Base-by-base conservation (phyloP, 2,113 vertebrate genomes). In the Pyrgilauda ruficollis region DNA sequence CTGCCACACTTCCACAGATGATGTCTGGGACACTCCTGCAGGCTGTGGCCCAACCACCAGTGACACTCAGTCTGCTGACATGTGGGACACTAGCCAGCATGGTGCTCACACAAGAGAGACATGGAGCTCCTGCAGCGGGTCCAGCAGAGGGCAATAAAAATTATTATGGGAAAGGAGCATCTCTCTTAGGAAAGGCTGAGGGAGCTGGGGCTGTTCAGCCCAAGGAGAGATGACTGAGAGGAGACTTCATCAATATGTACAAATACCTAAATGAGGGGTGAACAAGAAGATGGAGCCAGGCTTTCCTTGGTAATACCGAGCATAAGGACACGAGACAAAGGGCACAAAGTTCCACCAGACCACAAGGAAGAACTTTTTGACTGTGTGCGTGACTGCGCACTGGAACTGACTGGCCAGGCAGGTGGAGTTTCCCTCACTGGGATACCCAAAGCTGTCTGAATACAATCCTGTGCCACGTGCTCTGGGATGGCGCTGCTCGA, bases 71-170 rank as follows among this genome's bases (percentile, higher is more conserved):
- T 6, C 6, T 24, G 23, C 37, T 39, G 44, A 11, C 18, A 52
- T 0, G 24, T 5, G 24, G 53, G 11, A 47, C 62, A 68, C 13
- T 16, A n/a, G 69, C 23, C n/a, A 67, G n/a, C 46, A 30, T 0
- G 24, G 22, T 12, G 30, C 1, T n/a, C 30, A 55, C 30, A 61
- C 39, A 53, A 30, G 39, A n/a, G 33, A 53, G 24, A 55, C 17
- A 27, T 0, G 1, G 26, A 62, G 39, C 41, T 41, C 21, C 39
- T 6, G 46, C 21, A 61, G 30, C 2, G 0, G 39, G 14, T 31
- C 52, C 67, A 85, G 59, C 14, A 26, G 35, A 67, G 21, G n/a
- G 8, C 39, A 46, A 67, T 15, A 53, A 31, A 13, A 39, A 52
- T 19, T 16, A 31, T 8, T 16, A 22, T 3, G 15, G 53, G 18